These are phyloP conservation scores for Lacerta viridis DNA, from an alignment of 2,797 vertebrate species.

Conservation along the genomic window DNA sequence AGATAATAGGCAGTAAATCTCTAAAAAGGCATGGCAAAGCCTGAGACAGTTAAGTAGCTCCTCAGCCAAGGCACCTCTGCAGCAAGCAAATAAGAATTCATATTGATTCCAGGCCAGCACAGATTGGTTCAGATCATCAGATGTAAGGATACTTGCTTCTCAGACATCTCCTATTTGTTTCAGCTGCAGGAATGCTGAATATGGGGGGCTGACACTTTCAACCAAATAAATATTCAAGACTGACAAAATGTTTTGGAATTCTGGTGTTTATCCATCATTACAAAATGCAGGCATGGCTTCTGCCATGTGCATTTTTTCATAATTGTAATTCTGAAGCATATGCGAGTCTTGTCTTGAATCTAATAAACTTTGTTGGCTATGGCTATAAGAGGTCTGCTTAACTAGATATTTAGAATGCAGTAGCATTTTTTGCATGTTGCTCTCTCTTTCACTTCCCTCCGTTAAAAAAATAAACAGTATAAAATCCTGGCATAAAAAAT, in stretches of 20 bases:
- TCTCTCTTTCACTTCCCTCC: slow-evolving; percentile 38
- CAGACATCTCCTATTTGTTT: slow-evolving; percentile 12
- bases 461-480: slow-evolving; percentile 45
- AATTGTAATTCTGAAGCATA: slow-evolving; percentile 56
- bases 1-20: neutral
- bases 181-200: slow-evolving; percentile 26
- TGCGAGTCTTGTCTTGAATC: slow-evolving; percentile 57
- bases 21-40: slow-evolving; percentile 44
- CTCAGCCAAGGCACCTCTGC: slow-evolving; percentile 23
- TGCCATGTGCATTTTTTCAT: slow-evolving; percentile 38
- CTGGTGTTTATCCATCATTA: slow-evolving; percentile 52
- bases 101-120: slow-evolving; percentile 27
- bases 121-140: slow-evolving; percentile 30
- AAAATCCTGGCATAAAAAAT: slow-evolving; percentile 57
- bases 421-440: slow-evolving; percentile 33
- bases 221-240: slow-evolving; percentile 27
- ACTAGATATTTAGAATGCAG: slow-evolving; percentile 60
- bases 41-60: slow-evolving; percentile 28
- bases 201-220: slow-evolving; percentile 32
- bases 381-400: slow-evolving; percentile 62
- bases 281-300: slow-evolving; percentile 47
- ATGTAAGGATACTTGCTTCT: slow-evolving; percentile 25
- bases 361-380: slow-evolving; percentile 54
- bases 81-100: slow-evolving; percentile 14
- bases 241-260: slow-evolving; percentile 58